Conservation (phyloP, 2,888 invertebrate genomes). For the Meta bourneti region DNA sequence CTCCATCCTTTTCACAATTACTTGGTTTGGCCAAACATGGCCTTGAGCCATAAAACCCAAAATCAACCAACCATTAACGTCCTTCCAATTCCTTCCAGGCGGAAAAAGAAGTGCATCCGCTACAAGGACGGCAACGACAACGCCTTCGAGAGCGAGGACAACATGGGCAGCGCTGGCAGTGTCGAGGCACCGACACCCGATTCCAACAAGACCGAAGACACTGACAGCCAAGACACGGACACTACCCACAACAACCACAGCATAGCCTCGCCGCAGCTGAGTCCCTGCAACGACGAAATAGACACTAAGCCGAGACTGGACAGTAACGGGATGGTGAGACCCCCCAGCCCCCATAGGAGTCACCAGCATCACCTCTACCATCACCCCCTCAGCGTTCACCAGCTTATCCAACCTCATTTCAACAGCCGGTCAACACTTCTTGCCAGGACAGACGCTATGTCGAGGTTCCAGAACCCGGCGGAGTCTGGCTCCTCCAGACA, state of each 20-base stretch:
- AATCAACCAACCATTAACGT: too few species aligned
- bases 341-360: constrained; percentile 32
- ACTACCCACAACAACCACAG: constrained; percentile 80
- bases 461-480: constrained; percentile 39
- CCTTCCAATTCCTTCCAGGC: constrained; percentile 83
- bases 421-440: constrained; percentile 48
- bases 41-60: too few species aligned
- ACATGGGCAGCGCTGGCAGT: constrained; percentile 88
- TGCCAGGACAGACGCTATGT: constrained; percentile 47
- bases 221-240: constrained; percentile 80
- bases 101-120: constrained; percentile 98
- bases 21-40: too few species aligned
- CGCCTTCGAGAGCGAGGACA: constrained; percentile 83
- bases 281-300: constrained; percentile 77
- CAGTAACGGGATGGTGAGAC: constrained; percentile 57
- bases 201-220: constrained; percentile 84
- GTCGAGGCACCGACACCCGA: constrained; percentile 84
- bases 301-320: constrained; percentile 72
- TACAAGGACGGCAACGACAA: constrained; percentile 89
- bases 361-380: constrained; percentile 52
- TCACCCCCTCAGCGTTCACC: constrained; percentile 78
- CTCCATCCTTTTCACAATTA: too few species aligned
- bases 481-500: constrained; percentile 40
- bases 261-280: constrained; percentile 78
- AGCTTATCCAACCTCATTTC: constrained; percentile 77